These are phyloP conservation scores for Dicaeum eximium DNA, from an alignment of 2,113 vertebrate species.

Conservation along the genomic window DNA sequence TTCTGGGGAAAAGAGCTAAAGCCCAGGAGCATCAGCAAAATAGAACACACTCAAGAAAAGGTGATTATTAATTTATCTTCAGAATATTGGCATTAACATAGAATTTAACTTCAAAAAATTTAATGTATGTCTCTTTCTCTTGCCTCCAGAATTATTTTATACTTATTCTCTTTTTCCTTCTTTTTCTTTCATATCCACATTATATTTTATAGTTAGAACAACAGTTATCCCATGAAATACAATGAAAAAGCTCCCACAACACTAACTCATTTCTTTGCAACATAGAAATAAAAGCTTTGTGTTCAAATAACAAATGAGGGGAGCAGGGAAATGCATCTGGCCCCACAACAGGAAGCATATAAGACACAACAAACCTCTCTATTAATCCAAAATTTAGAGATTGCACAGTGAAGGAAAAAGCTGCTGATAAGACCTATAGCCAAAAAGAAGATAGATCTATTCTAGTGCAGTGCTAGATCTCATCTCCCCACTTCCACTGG, in stretches of 20 bases:
- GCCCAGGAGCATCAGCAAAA: background rate
- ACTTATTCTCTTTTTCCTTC: background rate
- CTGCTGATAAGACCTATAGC: background rate
- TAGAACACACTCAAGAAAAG: background rate
- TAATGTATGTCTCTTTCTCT: background rate
- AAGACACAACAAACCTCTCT: background rate
- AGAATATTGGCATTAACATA: background rate
- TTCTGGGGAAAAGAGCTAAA: background rate
- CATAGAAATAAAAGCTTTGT: background rate
- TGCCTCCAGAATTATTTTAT: background rate
- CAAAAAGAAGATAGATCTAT: background rate
- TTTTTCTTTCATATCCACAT: background rate
- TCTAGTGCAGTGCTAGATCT: background rate
- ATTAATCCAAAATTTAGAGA: background rate
- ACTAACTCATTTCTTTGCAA: background rate
- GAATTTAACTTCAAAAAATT: background rate
- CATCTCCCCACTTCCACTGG: background rate
- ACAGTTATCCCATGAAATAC: background rate
- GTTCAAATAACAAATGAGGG: background rate
- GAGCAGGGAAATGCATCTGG: accelerated
- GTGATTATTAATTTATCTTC: background rate
- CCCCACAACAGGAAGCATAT: background rate
- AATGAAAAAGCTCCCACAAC: background rate
- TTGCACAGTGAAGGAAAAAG: background rate
- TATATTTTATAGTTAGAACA: background rate